Base-by-base conservation (phyloP, 2,888 invertebrate genomes). In the Synanthedon myopaeformis region DNA sequence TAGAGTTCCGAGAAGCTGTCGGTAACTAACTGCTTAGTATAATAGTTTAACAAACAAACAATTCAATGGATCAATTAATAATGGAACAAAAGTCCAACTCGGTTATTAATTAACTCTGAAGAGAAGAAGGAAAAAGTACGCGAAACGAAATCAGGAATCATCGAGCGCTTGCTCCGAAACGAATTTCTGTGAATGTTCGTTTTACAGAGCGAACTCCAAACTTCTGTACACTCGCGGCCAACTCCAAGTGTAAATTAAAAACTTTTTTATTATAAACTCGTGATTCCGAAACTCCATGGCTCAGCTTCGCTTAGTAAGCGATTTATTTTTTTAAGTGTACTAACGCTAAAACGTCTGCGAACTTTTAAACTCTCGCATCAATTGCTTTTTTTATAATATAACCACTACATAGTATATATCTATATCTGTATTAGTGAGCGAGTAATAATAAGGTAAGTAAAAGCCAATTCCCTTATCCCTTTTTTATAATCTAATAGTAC, bases 101-200 rank as follows among this genome's bases (percentile, higher is more conserved):
- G 10, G 57, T 61, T 58, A 64, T 64, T 62, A 60, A 62, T 62
- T 59, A 59, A 64, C 54, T 53, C 51, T 53, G 54, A 62, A 60
- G 58, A 28, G 51, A 42, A 50, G 54, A 58, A 13, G 13, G 14
- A 45, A 14, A 13, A 45, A n/a, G 6, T 45, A 45, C 42, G 17
- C 17, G 13, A 23, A 19, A 19, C 6, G 17, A 49, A 49, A 49
- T 19, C 17, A 23, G 12, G 23, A 49, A 49, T 17, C 13, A 13
- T 14, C n/a, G 12, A 13, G 8, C 45, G 12, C 6, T 13, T 3
- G 19, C 12, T 60, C 55, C 51, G 53, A 57, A 63, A 55, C 58
- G 61, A 66, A 64, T 68, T 70, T 67, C 63, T 59, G 59, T 59
- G 60, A 67, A 61, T 62, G 59, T 52, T 57, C 60, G 61, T 64